Evolutionary conservation across 1,140 invertebrate species (phyloP).

Genomic region (Aphelinus atriplicis): DNA sequence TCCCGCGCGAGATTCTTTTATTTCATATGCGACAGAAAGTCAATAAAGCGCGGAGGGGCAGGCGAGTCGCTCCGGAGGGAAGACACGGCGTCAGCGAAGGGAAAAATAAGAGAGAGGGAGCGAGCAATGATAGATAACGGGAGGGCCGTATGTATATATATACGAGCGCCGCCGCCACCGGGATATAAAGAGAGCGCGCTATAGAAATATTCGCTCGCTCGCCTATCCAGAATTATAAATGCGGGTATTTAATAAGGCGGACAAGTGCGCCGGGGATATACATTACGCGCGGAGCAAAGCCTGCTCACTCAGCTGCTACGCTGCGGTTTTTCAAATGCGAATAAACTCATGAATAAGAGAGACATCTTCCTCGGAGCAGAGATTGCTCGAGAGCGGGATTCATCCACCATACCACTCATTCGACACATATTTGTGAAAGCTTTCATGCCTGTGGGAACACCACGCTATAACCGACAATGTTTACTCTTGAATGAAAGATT

Average conservation of each 20-base stretch:
- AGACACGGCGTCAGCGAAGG: too few species aligned
- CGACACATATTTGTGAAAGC: too few species aligned
- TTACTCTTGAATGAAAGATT: too few species aligned
- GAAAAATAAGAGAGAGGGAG: background rate
- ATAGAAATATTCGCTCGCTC: background rate
- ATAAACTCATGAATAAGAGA: background rate
- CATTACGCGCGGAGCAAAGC: background rate
- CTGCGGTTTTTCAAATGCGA: background rate
- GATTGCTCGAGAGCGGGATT: conserved; percentile 11
- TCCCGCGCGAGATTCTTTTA: conserved; percentile 17
- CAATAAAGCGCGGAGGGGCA: conserved; percentile 13
- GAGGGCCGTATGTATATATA: background rate
- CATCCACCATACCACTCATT: background rate
- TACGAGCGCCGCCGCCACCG: too few species aligned
- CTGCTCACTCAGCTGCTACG: background rate
- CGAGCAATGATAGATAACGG: background rate
- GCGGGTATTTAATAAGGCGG: conserved; percentile 26
- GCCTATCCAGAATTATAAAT: conserved; percentile 29
- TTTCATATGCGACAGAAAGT: conserved; percentile 33
- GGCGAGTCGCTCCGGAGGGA: background rate
- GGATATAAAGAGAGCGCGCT: background rate
- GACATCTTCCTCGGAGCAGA: background rate
- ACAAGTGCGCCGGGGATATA: conserved; percentile 1
- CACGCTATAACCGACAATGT: too few species aligned
- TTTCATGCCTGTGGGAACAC: too few species aligned